Evolutionary conservation across 2,113 vertebrate genomes (phyloP).

Genomic region (Copsychus sechellarum): DNA sequence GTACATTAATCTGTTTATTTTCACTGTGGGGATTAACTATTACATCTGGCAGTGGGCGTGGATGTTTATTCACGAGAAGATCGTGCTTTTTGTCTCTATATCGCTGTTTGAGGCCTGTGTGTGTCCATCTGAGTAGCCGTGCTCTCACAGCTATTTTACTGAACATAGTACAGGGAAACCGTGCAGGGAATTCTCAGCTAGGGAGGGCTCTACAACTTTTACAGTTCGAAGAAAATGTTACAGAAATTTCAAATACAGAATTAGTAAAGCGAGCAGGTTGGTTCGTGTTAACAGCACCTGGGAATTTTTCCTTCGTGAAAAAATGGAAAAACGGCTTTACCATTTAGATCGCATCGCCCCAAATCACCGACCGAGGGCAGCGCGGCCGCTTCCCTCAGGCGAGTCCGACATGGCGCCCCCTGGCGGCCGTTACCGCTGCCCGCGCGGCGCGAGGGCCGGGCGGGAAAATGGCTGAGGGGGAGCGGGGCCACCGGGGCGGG

Average conservation of each 20-base stretch:
- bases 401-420: background rate
- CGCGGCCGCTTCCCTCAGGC: background rate
- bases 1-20: background rate
- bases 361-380: background rate
- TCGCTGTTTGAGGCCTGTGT: background rate
- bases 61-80: background rate
- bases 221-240: background rate
- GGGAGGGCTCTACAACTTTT: background rate
- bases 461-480: no score
- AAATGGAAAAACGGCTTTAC: background rate
- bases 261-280: background rate
- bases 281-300: fast-evolving
- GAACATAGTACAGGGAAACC: background rate
- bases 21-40: background rate
- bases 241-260: background rate
- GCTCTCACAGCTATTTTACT: background rate
- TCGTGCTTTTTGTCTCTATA: background rate
- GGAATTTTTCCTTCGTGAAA: background rate
- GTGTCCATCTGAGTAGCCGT: background rate
- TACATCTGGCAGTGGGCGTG: background rate
- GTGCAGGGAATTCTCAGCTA: background rate
- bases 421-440: background rate
- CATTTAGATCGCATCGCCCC: background rate
- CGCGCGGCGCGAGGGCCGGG: background rate
- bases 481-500: no score